Evolutionary conservation across 2,797 vertebrate genomes (phyloP).

Genomic region (Coluber constrictor): DNA sequence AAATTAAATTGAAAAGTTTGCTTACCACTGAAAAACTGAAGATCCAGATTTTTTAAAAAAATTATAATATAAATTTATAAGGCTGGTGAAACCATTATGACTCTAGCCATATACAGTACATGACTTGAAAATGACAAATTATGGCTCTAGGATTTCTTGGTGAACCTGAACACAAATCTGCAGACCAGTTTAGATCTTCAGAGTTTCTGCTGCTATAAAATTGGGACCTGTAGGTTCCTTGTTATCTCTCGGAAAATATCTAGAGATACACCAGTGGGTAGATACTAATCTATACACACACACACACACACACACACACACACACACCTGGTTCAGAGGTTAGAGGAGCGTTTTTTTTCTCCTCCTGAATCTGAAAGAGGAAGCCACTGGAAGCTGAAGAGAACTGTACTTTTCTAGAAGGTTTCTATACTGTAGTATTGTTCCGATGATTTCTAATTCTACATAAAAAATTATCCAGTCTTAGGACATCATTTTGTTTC

Average conservation of each 20-base stretch:
- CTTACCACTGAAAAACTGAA: background rate
- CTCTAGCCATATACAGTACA: background rate
- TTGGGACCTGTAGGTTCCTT: background rate
- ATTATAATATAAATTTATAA: background rate
- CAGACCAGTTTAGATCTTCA: background rate
- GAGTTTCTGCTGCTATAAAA: background rate
- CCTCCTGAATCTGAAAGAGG: background rate
- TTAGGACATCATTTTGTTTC: background rate
- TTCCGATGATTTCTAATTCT: background rate
- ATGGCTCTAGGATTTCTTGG: background rate
- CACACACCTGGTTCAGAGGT: background rate
- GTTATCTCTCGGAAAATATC: background rate
- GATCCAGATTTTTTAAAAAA: background rate
- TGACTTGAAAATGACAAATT: background rate
- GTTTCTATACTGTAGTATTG: background rate
- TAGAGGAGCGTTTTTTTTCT: background rate
- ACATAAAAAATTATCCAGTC: background rate
- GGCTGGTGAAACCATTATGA: background rate
- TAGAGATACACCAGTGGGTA: background rate
- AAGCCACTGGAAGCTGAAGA: background rate
- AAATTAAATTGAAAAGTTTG: background rate
- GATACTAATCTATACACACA: background rate
- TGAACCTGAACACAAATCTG: background rate
- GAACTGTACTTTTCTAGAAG: background rate
- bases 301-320: background rate